Evolutionary conservation across 2,113 vertebrate species (phyloP).

Genomic region (Stegastes partitus): DNA sequence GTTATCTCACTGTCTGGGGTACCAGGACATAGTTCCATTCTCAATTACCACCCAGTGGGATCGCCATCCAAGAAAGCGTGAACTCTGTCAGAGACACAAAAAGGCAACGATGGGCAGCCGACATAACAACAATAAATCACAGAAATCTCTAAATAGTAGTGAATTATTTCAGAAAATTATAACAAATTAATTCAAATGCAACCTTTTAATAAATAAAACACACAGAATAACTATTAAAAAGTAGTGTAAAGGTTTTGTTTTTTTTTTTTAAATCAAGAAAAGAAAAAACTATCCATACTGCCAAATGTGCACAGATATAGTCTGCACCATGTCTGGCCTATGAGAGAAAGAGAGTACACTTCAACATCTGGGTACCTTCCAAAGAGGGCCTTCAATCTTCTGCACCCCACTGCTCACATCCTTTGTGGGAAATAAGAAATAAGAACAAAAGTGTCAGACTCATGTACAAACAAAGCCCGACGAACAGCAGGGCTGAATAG

Average conservation of each 20-base stretch:
- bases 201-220: too few relatives aligned
- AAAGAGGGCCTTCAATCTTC: constrained; percentile 90
- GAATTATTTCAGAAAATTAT: too few relatives aligned
- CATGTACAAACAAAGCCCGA: background rate
- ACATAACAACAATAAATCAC: background rate
- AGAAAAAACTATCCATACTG: background rate
- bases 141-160: background rate
- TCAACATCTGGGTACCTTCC: constrained; percentile 87
- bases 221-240: too few relatives aligned
- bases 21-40: constrained; percentile 93
- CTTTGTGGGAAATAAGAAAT: constrained; percentile 70
- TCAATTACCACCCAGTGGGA: constrained; percentile 92
- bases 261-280: background rate
- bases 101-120: background rate
- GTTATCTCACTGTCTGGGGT: constrained; percentile 89
- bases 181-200: too few relatives aligned
- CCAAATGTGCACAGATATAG: background rate
- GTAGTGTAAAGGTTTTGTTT: too few relatives aligned
- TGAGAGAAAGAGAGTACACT: constrained; percentile 31
- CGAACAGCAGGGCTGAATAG: background rate
- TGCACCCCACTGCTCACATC: constrained; percentile 80
- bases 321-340: constrained; percentile 12
- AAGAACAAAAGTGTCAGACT: constrained; percentile 13
- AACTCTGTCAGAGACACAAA: constrained; percentile 83
- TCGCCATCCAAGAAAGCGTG: constrained; percentile 92